Percentiles rank a stretch among this genome's conserved stretches.
These are phyloP conservation scores for Pollenia griseotomentosa DNA, from an alignment of 2,888 invertebrate species.

Conservation along the genomic window DNA sequence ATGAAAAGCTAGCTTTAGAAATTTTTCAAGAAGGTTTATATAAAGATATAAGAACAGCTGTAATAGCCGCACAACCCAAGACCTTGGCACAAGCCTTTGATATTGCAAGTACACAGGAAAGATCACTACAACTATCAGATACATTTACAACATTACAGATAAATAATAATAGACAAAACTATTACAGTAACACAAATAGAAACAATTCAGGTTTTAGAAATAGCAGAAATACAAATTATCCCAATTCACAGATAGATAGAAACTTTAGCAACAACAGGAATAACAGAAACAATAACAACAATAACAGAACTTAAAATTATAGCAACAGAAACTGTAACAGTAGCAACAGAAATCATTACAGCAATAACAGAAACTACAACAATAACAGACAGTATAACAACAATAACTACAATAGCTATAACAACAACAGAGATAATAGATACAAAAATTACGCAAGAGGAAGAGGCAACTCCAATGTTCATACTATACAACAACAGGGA, in stretches of 20 bases:
- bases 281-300: not conserved
- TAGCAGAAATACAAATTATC: slow-evolving; percentile 18
- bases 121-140: slow-evolving; percentile 12
- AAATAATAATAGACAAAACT: not conserved
- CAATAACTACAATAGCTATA: not conserved
- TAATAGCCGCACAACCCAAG: slow-evolving; percentile 14
- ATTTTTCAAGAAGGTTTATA: no score
- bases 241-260: not conserved
- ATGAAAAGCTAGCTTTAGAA: no score
- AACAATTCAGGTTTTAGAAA: not conserved
- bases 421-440: slow-evolving; percentile 2
- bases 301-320: not conserved
- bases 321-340: slow-evolving; percentile 11
- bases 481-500: slow-evolving; percentile 21
- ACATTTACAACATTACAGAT: not conserved
- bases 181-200: slow-evolving; percentile 13
- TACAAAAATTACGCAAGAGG: slow-evolving; percentile 8
- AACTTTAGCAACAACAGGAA: slow-evolving; percentile 1
- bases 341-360: not conserved
- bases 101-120: slow-evolving; percentile 8
- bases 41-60: not conserved
- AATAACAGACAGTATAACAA: not conserved
- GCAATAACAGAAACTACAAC: slow-evolving; percentile 12
- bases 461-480: not conserved
- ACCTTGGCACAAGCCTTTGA: slow-evolving; percentile 16